Base-by-base conservation (phyloP, 1,140 invertebrate species). In the Drosophila arawakana region DNA sequence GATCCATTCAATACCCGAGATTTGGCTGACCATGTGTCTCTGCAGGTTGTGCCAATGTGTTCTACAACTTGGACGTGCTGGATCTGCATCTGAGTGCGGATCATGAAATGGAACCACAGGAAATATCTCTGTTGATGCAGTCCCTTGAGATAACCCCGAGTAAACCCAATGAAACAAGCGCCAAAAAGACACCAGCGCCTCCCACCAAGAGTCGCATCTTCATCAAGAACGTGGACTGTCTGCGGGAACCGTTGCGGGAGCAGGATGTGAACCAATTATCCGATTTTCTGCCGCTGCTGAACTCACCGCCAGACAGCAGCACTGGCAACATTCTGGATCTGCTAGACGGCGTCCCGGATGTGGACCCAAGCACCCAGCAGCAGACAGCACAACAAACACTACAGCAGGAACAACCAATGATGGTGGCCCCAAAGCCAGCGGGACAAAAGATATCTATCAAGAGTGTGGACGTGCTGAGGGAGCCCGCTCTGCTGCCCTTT, bases 41-140 rank as follows among this genome's bases (percentile, higher is more conserved):
- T 69, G 2, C 15, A 76, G 93, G 93, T 39, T 94, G 93, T 77
- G 57, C 80, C 1, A 94, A 94, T 76, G 80, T 93, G 43, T 94
- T 94, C 71, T 93, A 91, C 65, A 92, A 88, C 61, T 70, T 83
- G 43, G 84, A 93, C 52, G 92, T 93, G 9, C 79, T 94, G 11
- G 76, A 92, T 44, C 73, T 93, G 18, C 93, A 94, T 81, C 88
- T 94, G 1, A 82, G 92, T 25, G 76, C 92, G 71, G 93, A 94
- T 72, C 93, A 94, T 75, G 85, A 92, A 46, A 85, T 94, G 61
- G 77, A 73, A 18, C 85, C 82, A 59, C 78, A 80, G 41, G 93
- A 94, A 43, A 62, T 80, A 7, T 7, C 60, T 9, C 34, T 75
- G 7, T 49, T 92, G n/a, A 11, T 77, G 18, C 59, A 92, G 7